Conservation (phyloP, 2,797 vertebrate genomes). For the Pteronotus mesoamericanus region DNA sequence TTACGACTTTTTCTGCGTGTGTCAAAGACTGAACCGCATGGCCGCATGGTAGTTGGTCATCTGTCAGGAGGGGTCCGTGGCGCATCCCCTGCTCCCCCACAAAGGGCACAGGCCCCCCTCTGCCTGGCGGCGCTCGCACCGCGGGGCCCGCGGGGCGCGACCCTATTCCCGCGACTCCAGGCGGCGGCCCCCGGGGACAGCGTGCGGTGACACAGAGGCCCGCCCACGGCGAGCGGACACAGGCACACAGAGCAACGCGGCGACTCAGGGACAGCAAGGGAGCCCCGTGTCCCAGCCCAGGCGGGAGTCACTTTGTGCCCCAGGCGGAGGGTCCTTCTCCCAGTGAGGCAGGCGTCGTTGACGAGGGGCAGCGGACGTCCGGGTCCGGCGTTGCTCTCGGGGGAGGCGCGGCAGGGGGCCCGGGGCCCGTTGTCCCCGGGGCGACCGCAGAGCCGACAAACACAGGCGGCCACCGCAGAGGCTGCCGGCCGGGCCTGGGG, state of each 20-base stretch:
- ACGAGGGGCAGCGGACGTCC: not conserved
- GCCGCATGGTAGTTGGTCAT: conserved; percentile 66
- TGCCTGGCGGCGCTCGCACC: too few relatives aligned
- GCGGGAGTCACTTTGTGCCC: not conserved
- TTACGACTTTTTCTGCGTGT: conserved; percentile 76
- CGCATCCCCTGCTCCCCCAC: too few relatives aligned
- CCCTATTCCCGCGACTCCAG: not conserved
- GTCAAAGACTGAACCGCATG: conserved; percentile 78
- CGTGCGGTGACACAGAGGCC: accelerated
- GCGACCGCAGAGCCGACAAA: not conserved
- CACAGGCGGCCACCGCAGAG: too few relatives aligned
- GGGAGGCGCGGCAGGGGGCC: too few relatives aligned
- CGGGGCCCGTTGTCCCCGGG: too few relatives aligned
- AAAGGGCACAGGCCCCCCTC: too few relatives aligned
- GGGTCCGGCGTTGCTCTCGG: not conserved
- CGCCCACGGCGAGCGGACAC: not conserved
- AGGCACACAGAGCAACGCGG: not conserved
- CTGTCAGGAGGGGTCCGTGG: conserved; percentile 54
- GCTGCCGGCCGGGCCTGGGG: not conserved
- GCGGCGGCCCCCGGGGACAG: not conserved
- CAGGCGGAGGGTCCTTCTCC: not conserved
- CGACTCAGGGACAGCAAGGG: not conserved
- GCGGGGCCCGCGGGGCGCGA: too few relatives aligned
- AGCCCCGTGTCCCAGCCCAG: not conserved
- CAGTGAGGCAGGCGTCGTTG: accelerated